These are phyloP conservation scores for Andinoacara biseriatus DNA, from an alignment of 2,113 vertebrate genomes.

Conservation along the genomic window DNA sequence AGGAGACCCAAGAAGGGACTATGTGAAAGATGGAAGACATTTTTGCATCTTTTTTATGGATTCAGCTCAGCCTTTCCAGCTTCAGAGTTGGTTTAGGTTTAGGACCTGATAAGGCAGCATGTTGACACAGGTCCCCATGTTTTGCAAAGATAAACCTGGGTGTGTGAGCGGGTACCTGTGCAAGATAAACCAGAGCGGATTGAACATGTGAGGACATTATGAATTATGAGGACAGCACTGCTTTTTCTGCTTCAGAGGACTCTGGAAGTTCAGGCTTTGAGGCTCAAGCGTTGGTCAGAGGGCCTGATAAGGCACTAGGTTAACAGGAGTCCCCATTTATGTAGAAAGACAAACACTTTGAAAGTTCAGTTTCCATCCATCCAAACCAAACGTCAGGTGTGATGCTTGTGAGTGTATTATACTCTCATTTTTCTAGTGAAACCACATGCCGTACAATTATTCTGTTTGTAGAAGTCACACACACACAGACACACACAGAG, in stretches of 20 bases:
- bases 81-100: neutral
- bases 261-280: neutral
- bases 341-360: neutral
- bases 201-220: neutral
- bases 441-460: neutral
- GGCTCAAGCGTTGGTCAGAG: neutral
- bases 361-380: too few species aligned
- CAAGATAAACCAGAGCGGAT: neutral
- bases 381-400: neutral
- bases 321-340: neutral
- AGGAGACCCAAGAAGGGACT: neutral
- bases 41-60: neutral
- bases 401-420: accelerated
- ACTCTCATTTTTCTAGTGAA: neutral
- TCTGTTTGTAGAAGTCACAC: neutral
- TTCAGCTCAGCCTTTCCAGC: neutral
- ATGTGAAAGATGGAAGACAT: neutral
- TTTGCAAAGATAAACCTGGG: neutral
- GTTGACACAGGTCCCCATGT: neutral
- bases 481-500: neutral
- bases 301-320: neutral
- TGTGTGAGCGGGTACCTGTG: neutral
- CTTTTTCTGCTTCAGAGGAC: neutral
- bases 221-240: neutral
- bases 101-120: accelerated